A percentile compares a stretch with the other conserved stretches of the same genome.
Evolutionary conservation across 1,140 invertebrate genomes (phyloP).

Genomic region (Epicauta chinensis): DNA sequence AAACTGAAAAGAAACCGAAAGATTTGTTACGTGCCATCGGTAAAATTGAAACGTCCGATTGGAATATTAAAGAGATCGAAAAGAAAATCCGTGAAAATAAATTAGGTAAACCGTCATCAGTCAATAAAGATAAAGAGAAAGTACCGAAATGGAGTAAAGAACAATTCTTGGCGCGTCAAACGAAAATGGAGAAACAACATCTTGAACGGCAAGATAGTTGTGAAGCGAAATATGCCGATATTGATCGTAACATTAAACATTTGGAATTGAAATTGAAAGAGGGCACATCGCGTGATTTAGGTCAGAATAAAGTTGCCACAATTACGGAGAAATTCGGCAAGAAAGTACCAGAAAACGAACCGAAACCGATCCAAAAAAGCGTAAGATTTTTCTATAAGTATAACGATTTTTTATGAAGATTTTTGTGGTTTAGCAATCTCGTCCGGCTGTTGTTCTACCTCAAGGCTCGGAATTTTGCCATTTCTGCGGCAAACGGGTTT

Average conservation of each 20-base stretch:
- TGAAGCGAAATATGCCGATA: slow-evolving; percentile 60
- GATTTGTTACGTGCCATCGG: slow-evolving; percentile 81
- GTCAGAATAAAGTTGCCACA: slow-evolving; percentile 79
- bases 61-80: slow-evolving; percentile 88
- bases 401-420: slow-evolving; percentile 1
- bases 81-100: slow-evolving; percentile 84
- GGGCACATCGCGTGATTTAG: slow-evolving; percentile 63
- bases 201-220: slow-evolving; percentile 51
- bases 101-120: slow-evolving; percentile 55
- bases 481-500: slow-evolving; percentile 82
- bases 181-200: slow-evolving; percentile 62
- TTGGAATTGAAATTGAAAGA: slow-evolving; percentile 76
- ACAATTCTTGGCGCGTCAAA: slow-evolving; percentile 76
- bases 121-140: slow-evolving; percentile 65
- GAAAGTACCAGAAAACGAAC: slow-evolving; percentile 51
- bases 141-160: slow-evolving; percentile 88
- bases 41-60: slow-evolving; percentile 85
- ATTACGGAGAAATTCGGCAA: slow-evolving; percentile 76
- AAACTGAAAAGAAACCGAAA: slow-evolving; percentile 71
- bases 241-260: slow-evolving; percentile 74
- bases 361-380: slow-evolving; percentile 53
- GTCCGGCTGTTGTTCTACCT: slow-evolving; percentile 47
- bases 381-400: slow-evolving; percentile 44
- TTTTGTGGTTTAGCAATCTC: slow-evolving; percentile 26
- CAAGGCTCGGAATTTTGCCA: slow-evolving; percentile 75